Conservation (phyloP, 1,140 invertebrate species). For the Maconellicoccus hirsutus region DNA sequence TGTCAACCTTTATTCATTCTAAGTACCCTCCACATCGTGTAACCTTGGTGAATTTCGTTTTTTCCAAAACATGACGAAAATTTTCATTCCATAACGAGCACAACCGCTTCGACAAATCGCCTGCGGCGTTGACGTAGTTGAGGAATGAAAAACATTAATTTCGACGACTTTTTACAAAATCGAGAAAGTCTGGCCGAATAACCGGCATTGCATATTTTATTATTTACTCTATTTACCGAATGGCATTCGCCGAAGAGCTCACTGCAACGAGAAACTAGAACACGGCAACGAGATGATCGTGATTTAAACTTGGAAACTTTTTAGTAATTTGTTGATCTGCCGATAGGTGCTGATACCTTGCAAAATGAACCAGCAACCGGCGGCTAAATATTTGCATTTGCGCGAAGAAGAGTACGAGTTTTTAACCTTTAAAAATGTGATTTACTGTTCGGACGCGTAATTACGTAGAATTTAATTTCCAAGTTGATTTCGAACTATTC, state of each 20-base stretch:
- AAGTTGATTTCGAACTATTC: too few relatives aligned
- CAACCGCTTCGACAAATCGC: too few relatives aligned
- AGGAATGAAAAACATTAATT: too few relatives aligned
- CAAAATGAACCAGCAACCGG: background rate
- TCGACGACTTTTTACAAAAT: too few relatives aligned
- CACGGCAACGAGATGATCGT: background rate
- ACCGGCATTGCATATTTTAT: background rate
- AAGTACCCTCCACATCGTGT: background rate
- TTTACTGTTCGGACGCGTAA: background rate
- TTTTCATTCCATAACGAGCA: too few relatives aligned
- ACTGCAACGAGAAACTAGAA: background rate
- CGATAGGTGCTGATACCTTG: background rate
- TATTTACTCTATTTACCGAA: background rate
- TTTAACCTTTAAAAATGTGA: background rate
- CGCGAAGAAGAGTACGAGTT: background rate
- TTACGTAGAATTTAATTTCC: background rate
- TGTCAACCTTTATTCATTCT: conserved; percentile 1
- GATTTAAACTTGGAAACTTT: background rate
- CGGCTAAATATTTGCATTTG: background rate
- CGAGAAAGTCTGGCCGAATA: too few relatives aligned
- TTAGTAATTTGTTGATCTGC: background rate
- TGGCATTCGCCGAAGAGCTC: background rate
- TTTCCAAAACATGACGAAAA: too few relatives aligned
- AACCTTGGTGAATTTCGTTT: too few relatives aligned
- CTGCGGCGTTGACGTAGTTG: too few relatives aligned